Base-by-base conservation (phyloP, 2,888 invertebrate species). In the Ptychoptera albimana region DNA sequence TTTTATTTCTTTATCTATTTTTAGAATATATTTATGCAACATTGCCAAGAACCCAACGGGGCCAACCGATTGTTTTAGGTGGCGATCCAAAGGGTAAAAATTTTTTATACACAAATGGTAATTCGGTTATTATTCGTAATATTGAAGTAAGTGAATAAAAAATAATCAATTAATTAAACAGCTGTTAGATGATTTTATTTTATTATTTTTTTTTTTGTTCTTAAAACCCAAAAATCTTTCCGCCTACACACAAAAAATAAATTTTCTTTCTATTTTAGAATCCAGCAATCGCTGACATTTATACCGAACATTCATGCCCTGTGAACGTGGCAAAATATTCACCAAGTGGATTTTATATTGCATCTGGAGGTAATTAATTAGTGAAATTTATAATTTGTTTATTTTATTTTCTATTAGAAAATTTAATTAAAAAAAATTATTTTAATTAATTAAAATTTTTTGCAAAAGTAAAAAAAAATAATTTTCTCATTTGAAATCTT, bases 311-410 rank as follows among this genome's bases (percentile, higher is more conserved):
- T 69, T 87, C 94, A 40, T 84, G 86, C 58, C 77, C 82, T 58
- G 91, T 94, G 4, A 93, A 89, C 61, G 93, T 96, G 46, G 98
- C 98, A 48, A 96, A 96, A 67, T 97, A 94, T 67, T 92, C 96
- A 23, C 97, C 96, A 8, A 92, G 89, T 66, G 92, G 96, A 51
- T 96, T 89, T 69, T 98, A 98, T 67, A 96, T 98, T 57, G 91
- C 94, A 37, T 98, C 97, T 51, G 97, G 92, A 70, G 93, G 92
- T 92, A 72, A 73, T 23, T 23, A 23, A n/a, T 55, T 34, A 47
- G 31, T 4, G 6, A 40, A 14, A 14, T 36, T 15, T 12, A 13
- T 30, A 29, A 13, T 43, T 37, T 39, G 38, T 39, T 42, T 39
- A 45, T 15, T 34, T 39, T 14, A 39, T 37, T 37, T 31, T 39